Evolutionary conservation across 2,113 vertebrate genomes (phyloP).

Genomic region (Chamaea fasciata): DNA sequence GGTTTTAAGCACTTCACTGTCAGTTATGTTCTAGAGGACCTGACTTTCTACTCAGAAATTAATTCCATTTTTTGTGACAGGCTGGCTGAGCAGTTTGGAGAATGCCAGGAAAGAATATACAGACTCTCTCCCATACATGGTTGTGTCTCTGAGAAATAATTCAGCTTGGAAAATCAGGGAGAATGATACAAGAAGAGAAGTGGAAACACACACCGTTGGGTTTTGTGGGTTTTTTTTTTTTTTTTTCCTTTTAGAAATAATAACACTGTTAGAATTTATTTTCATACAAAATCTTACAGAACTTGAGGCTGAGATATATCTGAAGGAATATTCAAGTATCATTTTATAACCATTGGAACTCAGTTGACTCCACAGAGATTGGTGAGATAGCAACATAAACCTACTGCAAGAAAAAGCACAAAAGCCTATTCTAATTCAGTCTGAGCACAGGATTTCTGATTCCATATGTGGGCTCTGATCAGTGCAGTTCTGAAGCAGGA

Average conservation of each 20-base stretch:
- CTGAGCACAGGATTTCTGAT: not conserved
- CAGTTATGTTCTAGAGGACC: not conserved
- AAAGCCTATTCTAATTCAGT: rapidly evolving
- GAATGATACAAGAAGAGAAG: not conserved
- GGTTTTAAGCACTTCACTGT: not conserved
- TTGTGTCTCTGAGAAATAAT: not conserved
- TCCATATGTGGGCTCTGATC: not conserved
- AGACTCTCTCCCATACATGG: not conserved
- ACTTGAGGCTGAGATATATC: not conserved
- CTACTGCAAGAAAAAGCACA: not conserved
- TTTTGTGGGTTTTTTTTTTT: not conserved
- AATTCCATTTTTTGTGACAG: not conserved
- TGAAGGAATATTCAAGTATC: not conserved
- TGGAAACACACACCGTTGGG: not conserved
- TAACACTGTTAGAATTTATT: not conserved
- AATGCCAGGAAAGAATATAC: not conserved
- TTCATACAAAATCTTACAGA: not conserved
- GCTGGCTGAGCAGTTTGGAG: not conserved
- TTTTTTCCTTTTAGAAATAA: not conserved
- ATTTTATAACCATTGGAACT: not conserved
- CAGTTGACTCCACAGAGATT: not conserved
- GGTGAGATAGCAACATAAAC: not conserved
- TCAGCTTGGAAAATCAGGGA: not conserved
- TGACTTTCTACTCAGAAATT: not conserved
- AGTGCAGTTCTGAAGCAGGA: not conserved